These are phyloP conservation scores for Thymallus thymallus DNA, from an alignment of 2,113 vertebrate species.

Conservation along the genomic window DNA sequence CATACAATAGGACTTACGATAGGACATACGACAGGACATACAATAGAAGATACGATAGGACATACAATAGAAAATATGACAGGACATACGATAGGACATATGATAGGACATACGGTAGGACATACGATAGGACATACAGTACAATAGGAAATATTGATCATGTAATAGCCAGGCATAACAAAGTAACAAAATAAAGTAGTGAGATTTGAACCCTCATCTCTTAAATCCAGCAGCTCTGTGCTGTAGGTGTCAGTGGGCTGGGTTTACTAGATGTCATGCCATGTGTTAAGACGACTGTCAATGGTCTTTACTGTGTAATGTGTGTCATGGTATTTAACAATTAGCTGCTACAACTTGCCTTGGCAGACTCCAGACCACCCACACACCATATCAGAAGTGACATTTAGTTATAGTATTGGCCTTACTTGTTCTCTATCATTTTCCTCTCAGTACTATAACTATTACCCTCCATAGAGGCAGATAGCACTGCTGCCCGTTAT, in stretches of 20 bases:
- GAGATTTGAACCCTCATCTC: background rate
- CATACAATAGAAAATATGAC: too few relatives aligned
- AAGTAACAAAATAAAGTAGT: background rate
- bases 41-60: too few relatives aligned
- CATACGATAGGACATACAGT: too few relatives aligned
- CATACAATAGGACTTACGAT: too few relatives aligned
- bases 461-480: conserved; percentile 68
- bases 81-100: too few relatives aligned
- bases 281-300: background rate
- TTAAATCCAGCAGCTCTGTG: background rate
- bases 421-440: conserved; percentile 70
- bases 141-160: too few relatives aligned
- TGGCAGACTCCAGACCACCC: conserved; percentile 64
- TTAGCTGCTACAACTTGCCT: conserved; percentile 58
- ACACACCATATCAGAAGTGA: conserved; percentile 55
- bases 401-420: conserved; percentile 65
- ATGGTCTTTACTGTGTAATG: too few relatives aligned
- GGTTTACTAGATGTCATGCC: background rate
- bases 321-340: conserved; percentile 51
- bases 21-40: too few relatives aligned
- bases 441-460: conserved; percentile 69
- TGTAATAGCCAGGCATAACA: background rate
- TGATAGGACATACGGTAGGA: too few relatives aligned
- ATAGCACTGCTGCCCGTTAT: too few relatives aligned
- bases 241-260: background rate